These are phyloP conservation scores for Danio jaintianensis DNA, from an alignment of 2,797 vertebrate genomes.

Conservation along the genomic window DNA sequence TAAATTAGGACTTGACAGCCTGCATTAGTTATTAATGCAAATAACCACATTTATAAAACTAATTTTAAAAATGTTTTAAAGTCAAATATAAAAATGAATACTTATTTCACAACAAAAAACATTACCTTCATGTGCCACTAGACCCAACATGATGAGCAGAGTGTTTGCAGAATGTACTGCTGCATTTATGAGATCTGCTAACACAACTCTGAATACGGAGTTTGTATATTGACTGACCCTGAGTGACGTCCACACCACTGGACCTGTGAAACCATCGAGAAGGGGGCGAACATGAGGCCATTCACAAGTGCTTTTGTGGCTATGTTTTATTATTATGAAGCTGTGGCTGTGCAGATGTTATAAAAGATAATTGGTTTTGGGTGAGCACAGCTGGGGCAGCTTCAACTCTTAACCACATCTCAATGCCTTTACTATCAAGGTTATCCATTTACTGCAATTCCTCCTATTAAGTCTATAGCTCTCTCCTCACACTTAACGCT, in stretches of 20 bases:
- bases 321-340: slow-evolving; percentile 76
- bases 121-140: slow-evolving; percentile 54
- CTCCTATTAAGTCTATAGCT: slow-evolving; percentile 56
- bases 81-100: neutral
- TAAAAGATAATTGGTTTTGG: slow-evolving; percentile 78
- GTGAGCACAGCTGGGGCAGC: slow-evolving; percentile 79
- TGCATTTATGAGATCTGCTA: slow-evolving; percentile 50
- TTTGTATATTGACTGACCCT: slow-evolving; percentile 69
- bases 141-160: slow-evolving; percentile 33
- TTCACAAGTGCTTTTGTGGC: slow-evolving; percentile 74
- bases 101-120: neutral
- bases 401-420: slow-evolving; percentile 73
- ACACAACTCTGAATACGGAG: slow-evolving; percentile 7
- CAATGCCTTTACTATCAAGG: slow-evolving; percentile 69
- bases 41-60: neutral
- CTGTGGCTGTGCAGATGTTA: slow-evolving; percentile 69
- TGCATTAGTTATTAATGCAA: neutral
- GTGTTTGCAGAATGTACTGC: neutral
- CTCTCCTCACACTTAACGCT: neutral
- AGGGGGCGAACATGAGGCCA: slow-evolving; percentile 67
- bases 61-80: neutral
- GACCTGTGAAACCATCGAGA: slow-evolving; percentile 38
- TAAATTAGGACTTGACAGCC: too few relatives aligned
- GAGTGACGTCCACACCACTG: slow-evolving; percentile 63
- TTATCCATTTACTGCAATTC: slow-evolving; percentile 67